Evolutionary conservation across 2,113 vertebrate species (phyloP).

Genomic region (Gorsachius goisagi): DNA sequence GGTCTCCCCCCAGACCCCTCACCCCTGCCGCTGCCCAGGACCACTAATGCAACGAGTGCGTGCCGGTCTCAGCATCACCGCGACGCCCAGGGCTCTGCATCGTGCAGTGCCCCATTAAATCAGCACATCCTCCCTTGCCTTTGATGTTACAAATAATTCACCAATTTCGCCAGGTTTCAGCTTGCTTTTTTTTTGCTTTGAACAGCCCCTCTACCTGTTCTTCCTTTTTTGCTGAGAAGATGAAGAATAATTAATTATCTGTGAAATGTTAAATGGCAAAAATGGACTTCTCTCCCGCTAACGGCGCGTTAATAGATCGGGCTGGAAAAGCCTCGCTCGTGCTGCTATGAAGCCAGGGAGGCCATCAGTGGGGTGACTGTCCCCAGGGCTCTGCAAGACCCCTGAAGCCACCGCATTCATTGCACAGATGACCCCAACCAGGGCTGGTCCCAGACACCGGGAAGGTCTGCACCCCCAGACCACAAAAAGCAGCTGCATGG

Average conservation of each 20-base stretch:
- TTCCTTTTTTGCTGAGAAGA: background rate
- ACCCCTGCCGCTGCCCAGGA: accelerated
- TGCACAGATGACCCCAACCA: accelerated
- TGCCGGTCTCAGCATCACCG: background rate
- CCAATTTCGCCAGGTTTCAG: background rate
- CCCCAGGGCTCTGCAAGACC: background rate
- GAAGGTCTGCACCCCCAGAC: background rate
- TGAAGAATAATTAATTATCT: slow-evolving; percentile 65
- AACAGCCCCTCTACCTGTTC: slow-evolving; percentile 21
- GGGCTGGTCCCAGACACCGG: background rate
- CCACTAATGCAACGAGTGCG: background rate
- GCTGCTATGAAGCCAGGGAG: background rate
- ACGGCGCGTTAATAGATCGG: background rate
- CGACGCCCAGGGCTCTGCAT: background rate
- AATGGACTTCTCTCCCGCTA: slow-evolving; percentile 16
- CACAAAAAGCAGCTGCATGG: background rate
- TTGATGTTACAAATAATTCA: slow-evolving; percentile 55
- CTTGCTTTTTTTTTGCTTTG: background rate
- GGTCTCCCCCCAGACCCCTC: no score
- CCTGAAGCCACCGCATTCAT: background rate
- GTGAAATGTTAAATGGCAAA: slow-evolving; percentile 50
- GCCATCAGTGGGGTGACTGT: background rate
- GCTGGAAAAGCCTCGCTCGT: accelerated
- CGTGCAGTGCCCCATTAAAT: background rate
- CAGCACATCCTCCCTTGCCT: background rate